Conservation (phyloP, 2,888 invertebrate species). For the Didymodactylos carnosus region DNA sequence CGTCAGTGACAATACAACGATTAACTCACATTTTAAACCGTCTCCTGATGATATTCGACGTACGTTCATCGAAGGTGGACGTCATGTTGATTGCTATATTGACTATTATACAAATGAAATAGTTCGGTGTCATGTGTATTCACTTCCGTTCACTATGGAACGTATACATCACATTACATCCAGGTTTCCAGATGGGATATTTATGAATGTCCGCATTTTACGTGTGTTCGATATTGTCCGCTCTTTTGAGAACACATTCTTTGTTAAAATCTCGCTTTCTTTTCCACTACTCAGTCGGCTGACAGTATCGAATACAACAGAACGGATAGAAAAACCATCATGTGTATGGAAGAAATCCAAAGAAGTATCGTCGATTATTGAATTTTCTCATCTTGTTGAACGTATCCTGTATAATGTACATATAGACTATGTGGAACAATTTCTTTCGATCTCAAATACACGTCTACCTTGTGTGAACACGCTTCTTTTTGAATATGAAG, state of each 20-base stretch:
- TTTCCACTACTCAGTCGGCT: background rate
- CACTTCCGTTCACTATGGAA: background rate
- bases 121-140: background rate
- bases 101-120: background rate
- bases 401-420: background rate
- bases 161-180: background rate
- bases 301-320: background rate
- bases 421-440: background rate
- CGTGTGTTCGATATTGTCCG: background rate
- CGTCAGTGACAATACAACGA: background rate
- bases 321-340: background rate
- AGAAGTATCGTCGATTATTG: background rate
- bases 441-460: background rate
- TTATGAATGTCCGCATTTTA: background rate
- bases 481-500: background rate
- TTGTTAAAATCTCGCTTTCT: background rate
- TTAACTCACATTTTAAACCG: background rate
- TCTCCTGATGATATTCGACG: background rate
- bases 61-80: background rate
- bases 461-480: background rate
- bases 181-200: background rate
- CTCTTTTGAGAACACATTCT: background rate
- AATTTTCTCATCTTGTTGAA: background rate
- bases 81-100: background rate
- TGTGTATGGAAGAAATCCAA: background rate